phyloP scores from a whole-genome alignment of 1,140 invertebrate genomes.

The Cherax quadricarinatus region DNA sequence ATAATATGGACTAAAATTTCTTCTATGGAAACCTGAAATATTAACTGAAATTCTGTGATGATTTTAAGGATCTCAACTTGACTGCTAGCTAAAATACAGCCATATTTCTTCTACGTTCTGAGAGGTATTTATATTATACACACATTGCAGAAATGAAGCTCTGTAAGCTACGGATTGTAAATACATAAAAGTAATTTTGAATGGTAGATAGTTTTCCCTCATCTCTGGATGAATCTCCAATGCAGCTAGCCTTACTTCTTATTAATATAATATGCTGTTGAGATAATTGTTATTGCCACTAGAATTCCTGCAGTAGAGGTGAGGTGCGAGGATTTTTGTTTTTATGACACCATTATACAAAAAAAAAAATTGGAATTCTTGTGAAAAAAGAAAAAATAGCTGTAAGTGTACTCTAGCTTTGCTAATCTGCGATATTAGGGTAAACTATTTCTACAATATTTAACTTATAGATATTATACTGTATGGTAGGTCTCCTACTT shows the following conservation, averaged over 20 bases:
- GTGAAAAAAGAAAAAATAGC: too few relatives aligned
- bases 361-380: too few relatives aligned
- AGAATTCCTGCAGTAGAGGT: not conserved
- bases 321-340: not conserved
- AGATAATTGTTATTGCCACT: not conserved
- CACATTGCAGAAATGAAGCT: not conserved
- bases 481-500: too few relatives aligned
- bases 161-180: not conserved
- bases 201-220: not conserved
- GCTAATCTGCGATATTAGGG: too few relatives aligned
- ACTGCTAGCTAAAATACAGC: not conserved
- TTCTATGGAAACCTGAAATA: not conserved
- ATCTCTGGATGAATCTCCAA: not conserved
- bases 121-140: not conserved
- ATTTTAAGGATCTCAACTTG: not conserved
- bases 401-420: too few relatives aligned
- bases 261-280: not conserved
- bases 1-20: not conserved
- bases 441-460: too few relatives aligned
- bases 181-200: not conserved
- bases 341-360: too few relatives aligned
- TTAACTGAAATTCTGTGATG: not conserved
- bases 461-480: too few relatives aligned
- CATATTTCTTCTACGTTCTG: not conserved
- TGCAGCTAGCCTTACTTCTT: not conserved